Evolutionary conservation across 2,888 invertebrate genomes (phyloP).

Genomic region (Epistrophe eligans): DNA sequence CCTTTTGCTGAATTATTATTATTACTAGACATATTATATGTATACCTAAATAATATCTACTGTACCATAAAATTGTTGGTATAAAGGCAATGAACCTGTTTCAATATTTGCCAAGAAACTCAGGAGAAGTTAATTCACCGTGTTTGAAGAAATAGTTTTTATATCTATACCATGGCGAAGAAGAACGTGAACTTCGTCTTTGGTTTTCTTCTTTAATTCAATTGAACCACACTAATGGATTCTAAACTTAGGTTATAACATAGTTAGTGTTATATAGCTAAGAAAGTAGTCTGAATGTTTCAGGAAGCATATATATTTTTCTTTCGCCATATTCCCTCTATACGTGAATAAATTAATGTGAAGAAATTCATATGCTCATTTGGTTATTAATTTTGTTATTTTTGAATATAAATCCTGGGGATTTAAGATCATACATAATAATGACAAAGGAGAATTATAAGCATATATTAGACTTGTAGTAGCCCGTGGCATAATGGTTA

Average conservation of each 20-base stretch:
- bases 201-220: slow-evolving; percentile 55
- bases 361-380: slow-evolving; percentile 33
- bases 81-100: slow-evolving; percentile 5
- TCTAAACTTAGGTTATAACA: slow-evolving; percentile 49
- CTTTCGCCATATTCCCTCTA: slow-evolving; percentile 8
- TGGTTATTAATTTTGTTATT: slow-evolving; percentile 34
- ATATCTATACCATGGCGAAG: too few species aligned
- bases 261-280: slow-evolving; percentile 5
- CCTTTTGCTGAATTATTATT: slow-evolving; percentile 31
- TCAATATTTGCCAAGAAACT: not conserved
- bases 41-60: too few species aligned
- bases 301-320: slow-evolving; percentile 24
- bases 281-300: not conserved
- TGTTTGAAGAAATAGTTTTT: slow-evolving; percentile 22
- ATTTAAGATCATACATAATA: not conserved
- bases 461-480: too few species aligned
- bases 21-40: not conserved
- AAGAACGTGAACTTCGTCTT: slow-evolving; percentile 24
- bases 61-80: not conserved
- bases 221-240: slow-evolving; percentile 68
- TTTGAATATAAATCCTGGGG: not conserved
- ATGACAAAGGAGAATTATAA: not conserved
- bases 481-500: too few species aligned
- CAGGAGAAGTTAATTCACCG: slow-evolving; percentile 2
- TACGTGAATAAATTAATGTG: slow-evolving; percentile 16